phyloP scores from a whole-genome alignment of 2,888 invertebrate genomes.

The Alloplasta piceator region DNA sequence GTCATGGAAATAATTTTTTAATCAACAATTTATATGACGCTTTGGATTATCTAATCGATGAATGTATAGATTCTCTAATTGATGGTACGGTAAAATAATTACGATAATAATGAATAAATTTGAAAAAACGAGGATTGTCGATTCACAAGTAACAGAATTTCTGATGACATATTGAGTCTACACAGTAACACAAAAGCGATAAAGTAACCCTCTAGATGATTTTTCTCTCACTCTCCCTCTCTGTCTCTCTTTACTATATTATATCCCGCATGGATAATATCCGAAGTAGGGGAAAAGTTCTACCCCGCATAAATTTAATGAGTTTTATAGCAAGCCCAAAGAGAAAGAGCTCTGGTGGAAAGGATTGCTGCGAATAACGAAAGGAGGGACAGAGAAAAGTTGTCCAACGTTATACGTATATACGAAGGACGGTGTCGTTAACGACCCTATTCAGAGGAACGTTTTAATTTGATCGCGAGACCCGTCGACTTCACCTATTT shows the following conservation, averaged over 20 bases:
- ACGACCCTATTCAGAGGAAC: conserved; percentile 69
- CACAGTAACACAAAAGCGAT: background rate
- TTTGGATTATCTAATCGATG: background rate
- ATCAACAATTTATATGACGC: background rate
- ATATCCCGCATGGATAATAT: background rate
- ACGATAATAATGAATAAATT: too few species aligned
- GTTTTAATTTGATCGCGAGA: conserved; percentile 70
- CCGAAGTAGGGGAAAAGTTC: conserved; percentile 49
- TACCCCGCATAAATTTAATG: conserved; percentile 69
- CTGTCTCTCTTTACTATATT: conserved; percentile 9
- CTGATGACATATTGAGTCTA: background rate
- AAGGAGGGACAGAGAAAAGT: conserved; percentile 45
- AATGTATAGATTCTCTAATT: background rate
- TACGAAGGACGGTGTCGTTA: conserved; percentile 64
- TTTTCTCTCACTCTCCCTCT: background rate
- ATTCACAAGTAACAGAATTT: background rate
- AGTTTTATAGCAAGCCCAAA: conserved; percentile 59
- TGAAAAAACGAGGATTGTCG: background rate
- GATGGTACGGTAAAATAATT: background rate
- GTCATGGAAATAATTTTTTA: background rate
- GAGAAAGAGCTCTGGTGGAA: conserved; percentile 26
- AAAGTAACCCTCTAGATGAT: background rate
- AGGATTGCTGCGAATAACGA: conserved; percentile 28
- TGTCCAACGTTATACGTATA: conserved; percentile 36
- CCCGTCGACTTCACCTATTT: conserved; percentile 16